phyloP scores from a whole-genome alignment of 2,113 vertebrate species.

The Silurus meridionalis region DNA sequence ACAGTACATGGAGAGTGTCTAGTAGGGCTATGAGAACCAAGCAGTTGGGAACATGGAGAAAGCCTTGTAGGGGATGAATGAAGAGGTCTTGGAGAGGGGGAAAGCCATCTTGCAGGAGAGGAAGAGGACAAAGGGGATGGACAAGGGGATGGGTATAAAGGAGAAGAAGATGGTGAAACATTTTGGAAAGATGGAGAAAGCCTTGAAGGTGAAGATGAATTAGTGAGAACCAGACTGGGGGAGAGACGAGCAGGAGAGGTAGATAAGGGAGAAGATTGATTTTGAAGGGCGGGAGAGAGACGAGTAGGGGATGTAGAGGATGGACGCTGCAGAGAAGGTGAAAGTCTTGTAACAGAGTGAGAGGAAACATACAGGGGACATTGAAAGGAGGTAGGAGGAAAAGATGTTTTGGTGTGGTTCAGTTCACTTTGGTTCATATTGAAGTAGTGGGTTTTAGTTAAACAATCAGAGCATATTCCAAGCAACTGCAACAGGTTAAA shows the following conservation, averaged over 20 bases:
- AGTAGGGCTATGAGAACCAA: constrained; percentile 44
- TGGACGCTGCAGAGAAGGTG: constrained; percentile 20
- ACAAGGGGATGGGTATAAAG: constrained; percentile 29
- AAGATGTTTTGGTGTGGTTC: not conserved
- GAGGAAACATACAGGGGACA: constrained; percentile 25
- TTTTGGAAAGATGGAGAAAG: constrained; percentile 22
- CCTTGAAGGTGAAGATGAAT: constrained; percentile 15
- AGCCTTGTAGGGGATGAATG: constrained; percentile 3
- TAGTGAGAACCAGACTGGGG: not conserved
- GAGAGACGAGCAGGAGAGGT: constrained; percentile 19
- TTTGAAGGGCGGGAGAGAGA: constrained; percentile 30
- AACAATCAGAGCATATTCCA: not conserved
- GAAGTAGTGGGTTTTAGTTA: not conserved
- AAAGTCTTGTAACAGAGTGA: constrained; percentile 26
- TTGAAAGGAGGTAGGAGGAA: not conserved
- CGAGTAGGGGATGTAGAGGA: constrained; percentile 37
- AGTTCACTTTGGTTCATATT: constrained; percentile 33
- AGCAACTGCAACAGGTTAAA: not conserved
- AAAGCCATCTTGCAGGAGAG: constrained; percentile 13
- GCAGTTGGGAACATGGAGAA: constrained; percentile 48
- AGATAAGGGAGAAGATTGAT: constrained; percentile 14
- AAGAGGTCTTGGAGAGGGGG: not conserved
- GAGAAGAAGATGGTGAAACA: constrained; percentile 30
- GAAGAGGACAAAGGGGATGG: constrained; percentile 22
- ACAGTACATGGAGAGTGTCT: constrained; percentile 54